Evolutionary conservation across 2,113 vertebrate species (phyloP).

Genomic region (Pica pica): DNA sequence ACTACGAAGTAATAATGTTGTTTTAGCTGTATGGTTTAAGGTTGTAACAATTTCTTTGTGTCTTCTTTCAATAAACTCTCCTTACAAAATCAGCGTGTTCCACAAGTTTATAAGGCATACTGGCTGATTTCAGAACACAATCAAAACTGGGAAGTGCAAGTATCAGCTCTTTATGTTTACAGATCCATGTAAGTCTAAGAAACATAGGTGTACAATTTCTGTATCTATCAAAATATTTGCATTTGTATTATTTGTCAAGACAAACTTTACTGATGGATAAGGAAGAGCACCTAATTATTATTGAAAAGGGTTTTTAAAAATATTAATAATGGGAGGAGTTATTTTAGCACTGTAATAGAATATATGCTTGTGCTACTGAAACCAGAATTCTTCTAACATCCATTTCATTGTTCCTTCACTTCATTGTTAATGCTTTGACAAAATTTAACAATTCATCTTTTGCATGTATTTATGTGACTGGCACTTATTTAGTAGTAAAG

Average conservation of each 20-base stretch:
- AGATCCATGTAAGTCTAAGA: not conserved
- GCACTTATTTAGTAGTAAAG: not conserved
- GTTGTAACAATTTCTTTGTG: not conserved
- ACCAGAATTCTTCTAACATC: not conserved
- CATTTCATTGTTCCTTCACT: not conserved
- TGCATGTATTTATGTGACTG: not conserved
- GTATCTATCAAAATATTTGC: not conserved
- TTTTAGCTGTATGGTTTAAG: not conserved
- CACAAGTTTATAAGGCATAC: not conserved
- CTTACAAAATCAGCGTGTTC: not conserved
- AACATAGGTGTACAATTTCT: accelerated
- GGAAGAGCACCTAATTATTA: not conserved
- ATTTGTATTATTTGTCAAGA: not conserved
- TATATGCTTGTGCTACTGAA: not conserved
- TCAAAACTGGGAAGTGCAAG: not conserved
- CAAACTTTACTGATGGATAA: not conserved
- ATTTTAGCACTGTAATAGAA: not conserved
- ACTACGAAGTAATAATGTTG: not conserved
- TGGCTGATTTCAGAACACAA: not conserved
- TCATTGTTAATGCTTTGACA: not conserved
- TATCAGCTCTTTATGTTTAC: not conserved
- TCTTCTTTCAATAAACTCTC: not conserved
- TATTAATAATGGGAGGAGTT: not conserved
- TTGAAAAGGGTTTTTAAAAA: not conserved
- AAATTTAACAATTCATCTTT: not conserved